phyloP scores from a whole-genome alignment of 2,888 invertebrate species.

The Parnassius orleans region DNA sequence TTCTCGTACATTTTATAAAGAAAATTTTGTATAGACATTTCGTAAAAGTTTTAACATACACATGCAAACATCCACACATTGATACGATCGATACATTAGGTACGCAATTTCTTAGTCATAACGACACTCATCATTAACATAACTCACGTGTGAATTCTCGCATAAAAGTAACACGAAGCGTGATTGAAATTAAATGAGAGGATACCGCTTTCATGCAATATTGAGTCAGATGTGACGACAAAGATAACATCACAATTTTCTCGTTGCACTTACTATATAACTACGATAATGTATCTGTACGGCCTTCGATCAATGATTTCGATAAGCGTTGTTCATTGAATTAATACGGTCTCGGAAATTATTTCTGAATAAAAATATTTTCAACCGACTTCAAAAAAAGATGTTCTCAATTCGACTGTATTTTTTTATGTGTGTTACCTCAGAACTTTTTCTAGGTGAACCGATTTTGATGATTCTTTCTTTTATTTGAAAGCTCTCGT shows the following conservation, averaged over 20 bases:
- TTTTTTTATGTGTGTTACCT: too few species aligned
- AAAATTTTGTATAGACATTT: too few species aligned
- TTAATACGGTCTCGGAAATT: not conserved
- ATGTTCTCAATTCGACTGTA: too few species aligned
- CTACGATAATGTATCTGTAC: not conserved
- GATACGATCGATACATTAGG: not conserved
- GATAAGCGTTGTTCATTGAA: not conserved
- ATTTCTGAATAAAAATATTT: not conserved
- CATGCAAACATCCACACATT: too few species aligned
- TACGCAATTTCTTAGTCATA: constrained; percentile 16
- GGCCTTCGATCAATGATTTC: not conserved
- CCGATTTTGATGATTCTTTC: too few species aligned
- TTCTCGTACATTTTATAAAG: too few species aligned
- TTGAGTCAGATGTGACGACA: constrained; percentile 1
- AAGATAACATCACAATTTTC: constrained; percentile 15
- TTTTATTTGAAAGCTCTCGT: too few species aligned
- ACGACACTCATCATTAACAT: constrained; percentile 15
- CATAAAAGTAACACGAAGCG: constrained; percentile 21
- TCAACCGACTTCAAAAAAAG: too few species aligned
- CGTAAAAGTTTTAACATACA: too few species aligned
- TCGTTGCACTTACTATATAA: not conserved
- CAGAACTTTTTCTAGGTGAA: too few species aligned
- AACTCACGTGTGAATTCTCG: constrained; percentile 25
- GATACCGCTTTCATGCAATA: constrained; percentile 16
- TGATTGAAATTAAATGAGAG: constrained; percentile 27